Evolutionary conservation across 2,888 invertebrate genomes (phyloP), one percentile per base, ranked within the genome.

Genomic region (Andrena chrysosceles): DNA sequence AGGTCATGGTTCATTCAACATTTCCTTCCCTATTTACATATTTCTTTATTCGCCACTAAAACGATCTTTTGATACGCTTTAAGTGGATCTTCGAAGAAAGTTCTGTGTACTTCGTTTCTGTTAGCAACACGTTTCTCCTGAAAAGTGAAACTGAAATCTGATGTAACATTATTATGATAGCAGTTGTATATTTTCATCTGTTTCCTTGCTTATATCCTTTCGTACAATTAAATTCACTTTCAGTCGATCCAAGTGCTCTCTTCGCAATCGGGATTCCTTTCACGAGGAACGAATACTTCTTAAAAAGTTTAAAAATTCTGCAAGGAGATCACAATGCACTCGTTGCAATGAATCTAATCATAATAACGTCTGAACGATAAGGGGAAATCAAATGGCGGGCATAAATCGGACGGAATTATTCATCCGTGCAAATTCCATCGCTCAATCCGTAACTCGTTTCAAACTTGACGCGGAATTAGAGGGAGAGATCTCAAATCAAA

Each of bases 11-110:
- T 82, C 78, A 67, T 71, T 82, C 77, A 56, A 67, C 74, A 78
- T 82, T 74, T 68, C 71, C 63, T 59, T 7, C 54, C 26, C 35
- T 33, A 84, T 78, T 82, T 82, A 59, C 82, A 77, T 69, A 70
- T 73, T 73, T 60, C 72, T 77, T 69, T 77, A 60, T 77, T 54
- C 48, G 42, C 26, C n/a, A 20, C 49, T 71, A 54, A 69, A 81
- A 75, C 52, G 56, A 49, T 56, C 70, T 48, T 82, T 70, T 60
- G n/a, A 68, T 59, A 23, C n/a, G n/a, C 16, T 56, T 59, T 60
- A 60, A 70, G 54, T 26, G n/a, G 42, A 2, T 31, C n/a, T 16
- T 29, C 8, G 26, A 5, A 13, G 13, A 13, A 48, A 68, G 62
- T 52, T 68, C 49, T 20, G 60, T 4, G 8, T 52, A 42, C n/a